These are phyloP conservation scores for Trematomus bernacchii DNA, from an alignment of 2,797 vertebrate species.

Conservation along the genomic window DNA sequence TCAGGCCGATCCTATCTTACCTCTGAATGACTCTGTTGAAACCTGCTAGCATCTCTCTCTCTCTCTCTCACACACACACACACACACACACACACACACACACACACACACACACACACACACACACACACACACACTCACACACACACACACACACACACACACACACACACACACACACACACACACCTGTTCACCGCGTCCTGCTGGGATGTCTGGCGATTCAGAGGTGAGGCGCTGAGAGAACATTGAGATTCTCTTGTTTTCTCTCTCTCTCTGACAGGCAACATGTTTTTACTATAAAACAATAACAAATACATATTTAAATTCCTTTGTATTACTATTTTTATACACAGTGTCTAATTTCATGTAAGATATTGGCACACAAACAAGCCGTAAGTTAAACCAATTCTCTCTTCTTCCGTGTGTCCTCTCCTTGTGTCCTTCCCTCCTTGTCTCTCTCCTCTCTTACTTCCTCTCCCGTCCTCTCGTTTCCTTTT, in stretches of 20 bases:
- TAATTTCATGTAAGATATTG: too few species aligned
- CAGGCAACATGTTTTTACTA: background rate
- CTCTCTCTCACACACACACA: conserved; percentile 4
- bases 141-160: conserved; percentile 6
- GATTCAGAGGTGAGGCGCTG: conserved; percentile 28
- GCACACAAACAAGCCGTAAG: too few species aligned
- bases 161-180: conserved; percentile 19
- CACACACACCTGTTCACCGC: conserved; percentile 39
- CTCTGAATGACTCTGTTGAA: conserved; percentile 14
- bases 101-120: conserved; percentile 8
- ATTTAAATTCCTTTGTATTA: background rate
- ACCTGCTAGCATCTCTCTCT: conserved; percentile 30
- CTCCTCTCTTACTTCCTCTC: too few species aligned
- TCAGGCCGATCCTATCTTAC: conserved; percentile 34
- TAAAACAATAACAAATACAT: background rate
- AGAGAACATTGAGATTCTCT: conserved; percentile 50
- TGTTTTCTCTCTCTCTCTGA: conserved; percentile 23
- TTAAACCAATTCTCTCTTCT: too few species aligned
- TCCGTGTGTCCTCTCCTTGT: too few species aligned
- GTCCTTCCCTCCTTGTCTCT: too few species aligned
- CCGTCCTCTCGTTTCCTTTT: too few species aligned
- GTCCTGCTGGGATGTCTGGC: conserved; percentile 58
- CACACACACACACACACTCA: conserved; percentile 12
- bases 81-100: background rate
- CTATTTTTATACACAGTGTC: background rate